Conservation (phyloP, 2,888 invertebrate species). For the Ectropis crepuscularia region DNA sequence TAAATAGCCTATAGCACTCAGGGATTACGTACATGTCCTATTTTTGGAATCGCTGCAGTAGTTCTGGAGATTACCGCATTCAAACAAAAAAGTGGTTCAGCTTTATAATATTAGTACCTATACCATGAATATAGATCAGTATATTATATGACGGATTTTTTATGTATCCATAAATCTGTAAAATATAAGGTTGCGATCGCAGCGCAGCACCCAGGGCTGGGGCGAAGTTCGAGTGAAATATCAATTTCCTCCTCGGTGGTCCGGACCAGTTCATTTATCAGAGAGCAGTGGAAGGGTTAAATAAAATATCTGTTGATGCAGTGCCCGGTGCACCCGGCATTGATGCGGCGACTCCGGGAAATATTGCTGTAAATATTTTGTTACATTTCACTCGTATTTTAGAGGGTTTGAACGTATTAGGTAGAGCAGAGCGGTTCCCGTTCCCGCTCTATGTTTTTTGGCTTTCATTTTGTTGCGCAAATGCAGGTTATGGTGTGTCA, state of each 20-base stretch:
- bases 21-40: no score
- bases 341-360: slow-evolving; percentile 6
- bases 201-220: slow-evolving; percentile 45
- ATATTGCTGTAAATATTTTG: slow-evolving; percentile 6
- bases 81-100: no score
- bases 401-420: no score
- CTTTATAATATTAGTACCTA: no score
- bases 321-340: slow-evolving; percentile 4
- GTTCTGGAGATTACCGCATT: no score
- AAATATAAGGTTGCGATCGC: slow-evolving; percentile 34
- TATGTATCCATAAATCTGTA: background rate
- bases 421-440: no score
- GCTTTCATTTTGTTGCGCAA: no score
- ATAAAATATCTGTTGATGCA: slow-evolving; percentile 50
- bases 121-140: background rate
- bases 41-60: no score
- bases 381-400: no score
- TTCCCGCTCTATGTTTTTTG: no score
- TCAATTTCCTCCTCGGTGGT: slow-evolving; percentile 71
- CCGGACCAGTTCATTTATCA: slow-evolving; percentile 68
- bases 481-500: no score
- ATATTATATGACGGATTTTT: background rate
- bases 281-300: slow-evolving; percentile 53
- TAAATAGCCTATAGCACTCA: no score
- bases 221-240: slow-evolving; percentile 68